These are phyloP conservation scores for Montifringilla adamsi DNA, from an alignment of 2,113 vertebrate species.

Conservation along the genomic window DNA sequence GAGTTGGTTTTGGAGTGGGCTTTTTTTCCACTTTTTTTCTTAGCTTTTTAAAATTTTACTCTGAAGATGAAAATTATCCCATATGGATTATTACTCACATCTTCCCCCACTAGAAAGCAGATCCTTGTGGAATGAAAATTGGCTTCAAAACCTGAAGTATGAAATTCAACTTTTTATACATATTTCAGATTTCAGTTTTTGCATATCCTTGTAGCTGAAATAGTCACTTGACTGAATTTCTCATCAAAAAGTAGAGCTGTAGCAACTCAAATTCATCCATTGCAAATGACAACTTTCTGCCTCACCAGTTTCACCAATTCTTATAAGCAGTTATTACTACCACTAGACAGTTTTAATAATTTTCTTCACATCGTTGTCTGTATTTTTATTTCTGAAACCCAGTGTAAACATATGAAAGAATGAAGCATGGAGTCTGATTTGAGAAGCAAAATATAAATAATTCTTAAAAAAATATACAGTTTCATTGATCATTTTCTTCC, in stretches of 20 bases:
- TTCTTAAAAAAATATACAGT: not conserved
- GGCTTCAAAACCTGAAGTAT: conserved; percentile 16
- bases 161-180: conserved; percentile 8
- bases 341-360: not conserved
- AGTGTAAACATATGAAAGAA: not conserved
- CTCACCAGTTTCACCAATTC: not conserved
- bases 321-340: not conserved
- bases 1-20: not conserved
- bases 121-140: conserved; percentile 28
- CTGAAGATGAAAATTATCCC: conserved; percentile 11
- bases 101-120: not conserved
- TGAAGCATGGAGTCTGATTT: not conserved
- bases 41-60: not conserved
- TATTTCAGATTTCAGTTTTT: conserved; percentile 13
- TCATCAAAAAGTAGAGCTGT: not conserved
- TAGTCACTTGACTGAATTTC: not conserved
- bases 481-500: not conserved
- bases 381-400: not conserved
- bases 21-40: not conserved
- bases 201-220: conserved; percentile 6
- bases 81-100: conserved; percentile 40
- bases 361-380: not conserved
- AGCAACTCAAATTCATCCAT: not conserved
- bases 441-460: not conserved
- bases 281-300: not conserved